A percentile compares a stretch with the other conserved stretches of the same genome.
These are phyloP conservation scores for Oriolus oriolus DNA, from an alignment of 2,113 vertebrate genomes.

Conservation along the genomic window DNA sequence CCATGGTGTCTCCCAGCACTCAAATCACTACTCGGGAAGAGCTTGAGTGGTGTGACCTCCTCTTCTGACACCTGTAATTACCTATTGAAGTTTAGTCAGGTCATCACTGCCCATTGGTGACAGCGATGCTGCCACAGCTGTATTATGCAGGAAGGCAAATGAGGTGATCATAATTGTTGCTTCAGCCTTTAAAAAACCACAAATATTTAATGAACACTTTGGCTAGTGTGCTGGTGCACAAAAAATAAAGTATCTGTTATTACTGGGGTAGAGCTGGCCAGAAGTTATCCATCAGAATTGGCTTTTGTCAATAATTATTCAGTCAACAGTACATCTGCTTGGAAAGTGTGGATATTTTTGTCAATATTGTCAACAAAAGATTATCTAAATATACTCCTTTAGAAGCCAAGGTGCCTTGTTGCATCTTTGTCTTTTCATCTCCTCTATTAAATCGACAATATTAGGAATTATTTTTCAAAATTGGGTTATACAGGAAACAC, in stretches of 20 bases:
- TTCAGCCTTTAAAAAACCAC: neutral
- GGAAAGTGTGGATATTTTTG: neutral
- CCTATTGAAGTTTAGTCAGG: neutral
- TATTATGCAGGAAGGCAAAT: neutral
- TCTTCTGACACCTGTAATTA: neutral
- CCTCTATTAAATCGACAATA: neutral
- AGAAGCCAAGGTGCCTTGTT: neutral
- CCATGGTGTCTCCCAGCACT: neutral
- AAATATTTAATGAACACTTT: neutral
- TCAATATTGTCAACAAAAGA: neutral
- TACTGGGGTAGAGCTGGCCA: neutral
- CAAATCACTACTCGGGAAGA: neutral
- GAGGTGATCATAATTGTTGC: neutral
- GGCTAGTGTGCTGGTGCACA: neutral
- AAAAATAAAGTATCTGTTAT: neutral
- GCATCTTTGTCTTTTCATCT: neutral
- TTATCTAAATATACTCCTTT: neutral
- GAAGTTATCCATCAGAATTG: neutral
- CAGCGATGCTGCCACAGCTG: no score
- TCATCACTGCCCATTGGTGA: neutral
- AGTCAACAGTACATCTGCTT: neutral
- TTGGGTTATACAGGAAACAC: neutral
- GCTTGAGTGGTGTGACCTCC: neutral
- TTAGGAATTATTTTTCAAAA: neutral
- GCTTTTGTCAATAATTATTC: constrained; percentile 18